phyloP scores from a whole-genome alignment of 1,140 invertebrate genomes.

The Caenorhabditis brenneri region DNA sequence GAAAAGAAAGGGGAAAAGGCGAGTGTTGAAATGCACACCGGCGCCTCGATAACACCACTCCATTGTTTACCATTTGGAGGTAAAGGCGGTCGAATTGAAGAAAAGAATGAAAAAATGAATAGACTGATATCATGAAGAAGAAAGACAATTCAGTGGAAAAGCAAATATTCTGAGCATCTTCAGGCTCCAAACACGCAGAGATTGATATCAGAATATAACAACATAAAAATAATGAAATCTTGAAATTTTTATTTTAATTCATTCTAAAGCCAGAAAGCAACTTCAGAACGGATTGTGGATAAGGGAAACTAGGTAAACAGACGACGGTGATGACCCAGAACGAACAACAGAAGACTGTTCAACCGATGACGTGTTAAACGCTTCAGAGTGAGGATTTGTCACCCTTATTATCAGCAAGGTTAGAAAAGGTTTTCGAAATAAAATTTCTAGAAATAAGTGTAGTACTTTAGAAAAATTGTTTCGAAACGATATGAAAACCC shows the following conservation, averaged over 20 bases:
- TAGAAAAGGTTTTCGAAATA: too few relatives aligned
- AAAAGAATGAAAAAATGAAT: neutral
- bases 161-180: neutral
- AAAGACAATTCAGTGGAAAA: too few relatives aligned
- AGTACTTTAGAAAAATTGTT: too few relatives aligned
- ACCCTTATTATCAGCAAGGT: too few relatives aligned
- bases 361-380: neutral
- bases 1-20: neutral
- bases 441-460: too few relatives aligned
- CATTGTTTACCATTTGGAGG: constrained; percentile 35
- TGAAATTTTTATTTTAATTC: too few relatives aligned
- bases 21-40: constrained; percentile 40
- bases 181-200: too few relatives aligned
- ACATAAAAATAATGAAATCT: too few relatives aligned
- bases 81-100: constrained; percentile 19
- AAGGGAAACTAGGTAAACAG: neutral
- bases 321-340: neutral
- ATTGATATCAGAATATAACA: too few relatives aligned
- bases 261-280: too few relatives aligned
- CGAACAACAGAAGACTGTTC: neutral
- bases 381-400: too few relatives aligned
- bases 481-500: too few relatives aligned
- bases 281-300: neutral
- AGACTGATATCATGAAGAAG: neutral
- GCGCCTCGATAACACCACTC: constrained; percentile 31